These are phyloP conservation scores for Coryphaenoides rupestris DNA, from an alignment of 2,113 vertebrate species.

Conservation along the genomic window DNA sequence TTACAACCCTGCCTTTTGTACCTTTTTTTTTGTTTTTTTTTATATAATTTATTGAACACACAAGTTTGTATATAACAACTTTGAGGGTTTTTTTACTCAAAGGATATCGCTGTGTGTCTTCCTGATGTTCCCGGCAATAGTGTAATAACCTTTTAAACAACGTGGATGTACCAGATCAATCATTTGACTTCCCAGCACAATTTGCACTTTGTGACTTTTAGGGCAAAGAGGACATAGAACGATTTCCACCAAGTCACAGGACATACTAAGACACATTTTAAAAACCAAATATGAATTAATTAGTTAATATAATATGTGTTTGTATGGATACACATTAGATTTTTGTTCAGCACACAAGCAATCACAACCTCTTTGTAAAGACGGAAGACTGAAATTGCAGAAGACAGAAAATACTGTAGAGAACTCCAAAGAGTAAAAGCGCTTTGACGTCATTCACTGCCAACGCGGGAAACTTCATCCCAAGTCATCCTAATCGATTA, in stretches of 20 bases:
- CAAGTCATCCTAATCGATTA: not conserved
- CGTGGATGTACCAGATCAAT: conserved; percentile 48
- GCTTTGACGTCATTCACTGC: conserved; percentile 54
- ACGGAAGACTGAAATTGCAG: conserved; percentile 4
- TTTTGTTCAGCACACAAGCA: conserved; percentile 9
- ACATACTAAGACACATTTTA: conserved; percentile 3
- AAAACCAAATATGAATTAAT: conserved; percentile 37
- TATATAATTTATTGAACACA: conserved; percentile 74
- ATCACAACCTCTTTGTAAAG: not conserved
- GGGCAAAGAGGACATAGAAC: conserved; percentile 18
- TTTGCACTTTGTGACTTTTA: conserved; percentile 58
- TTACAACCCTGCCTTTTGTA: conserved; percentile 80
- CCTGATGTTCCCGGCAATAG: conserved; percentile 84
- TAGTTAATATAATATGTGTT: conserved; percentile 2
- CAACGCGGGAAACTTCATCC: not conserved
- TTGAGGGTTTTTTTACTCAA: conserved; percentile 64
- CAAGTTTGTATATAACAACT: conserved; percentile 67
- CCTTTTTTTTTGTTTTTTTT: conserved; percentile 75
- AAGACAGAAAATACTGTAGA: conserved; percentile 2
- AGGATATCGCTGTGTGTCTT: conserved; percentile 77
- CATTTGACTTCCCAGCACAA: conserved; percentile 58
- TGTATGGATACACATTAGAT: not conserved
- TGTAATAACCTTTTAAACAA: conserved; percentile 55
- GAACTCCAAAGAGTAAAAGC: conserved; percentile 52
- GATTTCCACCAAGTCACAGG: conserved; percentile 4